Evolutionary conservation across 2,113 vertebrate genomes (phyloP).

Genomic region (Tauraco erythrolophus): DNA sequence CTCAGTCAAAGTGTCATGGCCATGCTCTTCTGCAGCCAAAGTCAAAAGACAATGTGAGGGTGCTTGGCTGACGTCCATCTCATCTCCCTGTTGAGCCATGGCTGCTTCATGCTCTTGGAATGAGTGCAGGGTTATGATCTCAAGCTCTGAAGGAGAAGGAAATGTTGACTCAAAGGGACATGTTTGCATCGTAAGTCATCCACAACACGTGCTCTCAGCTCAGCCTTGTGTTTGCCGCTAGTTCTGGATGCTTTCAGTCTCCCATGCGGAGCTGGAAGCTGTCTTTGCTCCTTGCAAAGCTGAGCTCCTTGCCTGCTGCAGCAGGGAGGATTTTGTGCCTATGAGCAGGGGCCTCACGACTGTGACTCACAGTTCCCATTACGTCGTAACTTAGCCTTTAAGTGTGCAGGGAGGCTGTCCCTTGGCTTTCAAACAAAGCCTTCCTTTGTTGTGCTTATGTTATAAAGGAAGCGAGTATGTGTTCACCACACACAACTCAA

Average conservation of each 20-base stretch:
- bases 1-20: background rate
- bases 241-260: background rate
- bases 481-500: conserved; percentile 28
- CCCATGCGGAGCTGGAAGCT: background rate
- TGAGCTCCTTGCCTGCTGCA: background rate
- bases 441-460: conserved; percentile 47
- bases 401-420: background rate
- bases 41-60: background rate
- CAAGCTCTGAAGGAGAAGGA: background rate
- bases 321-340: conserved; percentile 1
- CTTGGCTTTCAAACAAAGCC: conserved; percentile 59
- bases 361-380: conserved; percentile 40
- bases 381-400: background rate
- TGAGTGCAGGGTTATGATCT: background rate
- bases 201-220: background rate
- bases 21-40: background rate
- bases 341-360: background rate
- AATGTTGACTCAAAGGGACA: background rate
- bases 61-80: background rate
- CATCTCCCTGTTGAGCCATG: background rate
- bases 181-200: background rate
- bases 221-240: background rate
- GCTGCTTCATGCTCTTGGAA: background rate
- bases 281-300: background rate
- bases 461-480: background rate